These are phyloP conservation scores for Meloe dianella DNA, from an alignment of 2,888 invertebrate genomes.

Conservation along the genomic window DNA sequence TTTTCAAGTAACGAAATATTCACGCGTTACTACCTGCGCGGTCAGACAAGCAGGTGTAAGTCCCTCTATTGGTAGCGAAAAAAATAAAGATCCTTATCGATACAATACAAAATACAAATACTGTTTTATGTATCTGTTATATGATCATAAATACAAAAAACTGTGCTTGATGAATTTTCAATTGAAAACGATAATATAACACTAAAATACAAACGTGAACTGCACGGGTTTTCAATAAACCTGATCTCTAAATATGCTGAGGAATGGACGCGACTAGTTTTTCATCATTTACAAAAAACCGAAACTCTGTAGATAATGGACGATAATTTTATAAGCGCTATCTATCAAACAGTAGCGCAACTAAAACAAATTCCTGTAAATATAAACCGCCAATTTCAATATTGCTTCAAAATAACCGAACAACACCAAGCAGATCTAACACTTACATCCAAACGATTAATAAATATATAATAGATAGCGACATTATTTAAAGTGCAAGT, in stretches of 20 bases:
- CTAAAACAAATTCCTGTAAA: neutral
- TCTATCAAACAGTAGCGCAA: slow-evolving; percentile 28
- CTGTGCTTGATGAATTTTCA: slow-evolving; percentile 16
- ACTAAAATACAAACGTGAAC: slow-evolving; percentile 39
- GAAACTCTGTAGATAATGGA: slow-evolving; percentile 51
- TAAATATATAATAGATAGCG: no score
- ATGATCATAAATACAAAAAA: slow-evolving; percentile 11
- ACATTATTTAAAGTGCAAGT: no score
- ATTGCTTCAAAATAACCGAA: no score
- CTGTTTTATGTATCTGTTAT: neutral
- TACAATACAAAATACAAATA: slow-evolving; percentile 9
- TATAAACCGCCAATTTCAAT: neutral
- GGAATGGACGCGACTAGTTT: slow-evolving; percentile 57
- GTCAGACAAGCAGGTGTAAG: slow-evolving; percentile 53
- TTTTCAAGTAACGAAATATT: slow-evolving; percentile 42
- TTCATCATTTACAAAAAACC: slow-evolving; percentile 57
- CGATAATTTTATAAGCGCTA: slow-evolving; percentile 34
- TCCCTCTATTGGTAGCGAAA: slow-evolving; percentile 56
- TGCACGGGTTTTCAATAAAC: slow-evolving; percentile 41
- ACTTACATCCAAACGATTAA: no score
- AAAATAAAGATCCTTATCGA: slow-evolving; percentile 40
- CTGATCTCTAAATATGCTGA: slow-evolving; percentile 49
- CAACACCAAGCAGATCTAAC: neutral
- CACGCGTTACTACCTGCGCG: slow-evolving; percentile 55
- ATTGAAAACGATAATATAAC: slow-evolving; percentile 23